Evolutionary conservation across 30 jellyfish, hydroid and myxozoan species (phyloP), one percentile per base, ranked within the genome.

Genomic region (Mastigias papua): DNA sequence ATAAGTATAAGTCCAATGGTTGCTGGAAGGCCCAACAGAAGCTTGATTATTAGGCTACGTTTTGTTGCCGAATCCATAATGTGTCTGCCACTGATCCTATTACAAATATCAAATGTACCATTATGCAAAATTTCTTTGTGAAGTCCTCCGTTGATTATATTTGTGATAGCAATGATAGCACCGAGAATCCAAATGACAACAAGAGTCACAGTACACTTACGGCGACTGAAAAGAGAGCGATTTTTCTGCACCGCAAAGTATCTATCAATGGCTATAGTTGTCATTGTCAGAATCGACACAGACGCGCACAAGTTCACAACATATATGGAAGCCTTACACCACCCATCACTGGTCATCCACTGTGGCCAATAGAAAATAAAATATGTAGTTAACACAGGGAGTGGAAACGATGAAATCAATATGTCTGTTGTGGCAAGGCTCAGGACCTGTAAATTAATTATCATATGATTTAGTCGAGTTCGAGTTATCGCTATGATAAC

Each of bases 281-380:
- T 57, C 75, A 88, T 51, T 17, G 91, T 75, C 2, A 88, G 81
- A 29, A 88, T 71, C 10, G 96, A 88, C 19, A 76, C 91, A 30
- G 69, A 25, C 29, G 68, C 91, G 78, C 96, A 88, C 8, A 88
- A 60, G 54, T 78, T 77, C n/a, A 69, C 87, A 29, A 88, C 87
- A 78, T 63, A 88, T 20, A 78, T 65, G 16, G 90, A 76, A 1
- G 87, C 84, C 20, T 68, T 51, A 78, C 96, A 88, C 76, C 75
- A 69, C 21, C 74, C 86, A 35, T 66, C 35, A 22, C 87, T 68
- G 1, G 66, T 32, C 84, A 58, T 69, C 96, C 96, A 88, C 21
- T 48, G 57, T 7, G 96, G 96, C 96, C 96, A 88, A 73, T 76
- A 78, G 57, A 88, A 77, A 11, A 69, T 86, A 62, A 76, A 76